A percentile compares a stretch with the other conserved stretches of the same genome.
phyloP scores from a whole-genome alignment of 2,797 vertebrate species.

The Perodicticus potto region DNA sequence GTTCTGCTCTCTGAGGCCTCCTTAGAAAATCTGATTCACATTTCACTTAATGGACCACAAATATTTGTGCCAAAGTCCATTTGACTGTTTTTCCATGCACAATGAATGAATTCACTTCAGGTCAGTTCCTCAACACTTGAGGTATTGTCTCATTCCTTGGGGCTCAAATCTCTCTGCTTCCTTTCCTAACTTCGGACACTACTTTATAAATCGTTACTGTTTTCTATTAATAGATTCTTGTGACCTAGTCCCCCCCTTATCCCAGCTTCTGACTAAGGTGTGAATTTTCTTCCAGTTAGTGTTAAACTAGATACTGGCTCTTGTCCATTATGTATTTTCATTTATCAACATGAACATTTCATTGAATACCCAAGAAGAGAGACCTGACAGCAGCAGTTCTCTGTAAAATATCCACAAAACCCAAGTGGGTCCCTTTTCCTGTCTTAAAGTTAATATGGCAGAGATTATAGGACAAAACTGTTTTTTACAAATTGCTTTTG shows the following conservation, averaged over 20 bases:
- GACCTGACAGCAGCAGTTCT: background rate
- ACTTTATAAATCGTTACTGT: background rate
- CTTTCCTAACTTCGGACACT: background rate
- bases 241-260: background rate
- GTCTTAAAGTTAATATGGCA: background rate
- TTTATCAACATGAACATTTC: background rate
- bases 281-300: background rate
- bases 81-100: background rate
- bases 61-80: background rate
- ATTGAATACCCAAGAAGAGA: background rate
- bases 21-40: background rate
- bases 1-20: background rate
- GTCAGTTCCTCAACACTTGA: background rate
- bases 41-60: background rate
- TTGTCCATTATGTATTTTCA: background rate
- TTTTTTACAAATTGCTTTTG: conserved; percentile 37
- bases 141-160: background rate
- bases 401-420: background rate
- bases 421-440: background rate
- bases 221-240: background rate
- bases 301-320: background rate
- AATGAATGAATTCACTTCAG: background rate
- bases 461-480: background rate
- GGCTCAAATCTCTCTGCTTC: background rate
- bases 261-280: background rate